Percentiles rank a stretch among this genome's conserved stretches.
Evolutionary conservation across 2,888 invertebrate genomes (phyloP).

Genomic region (Sabatieria punctata): DNA sequence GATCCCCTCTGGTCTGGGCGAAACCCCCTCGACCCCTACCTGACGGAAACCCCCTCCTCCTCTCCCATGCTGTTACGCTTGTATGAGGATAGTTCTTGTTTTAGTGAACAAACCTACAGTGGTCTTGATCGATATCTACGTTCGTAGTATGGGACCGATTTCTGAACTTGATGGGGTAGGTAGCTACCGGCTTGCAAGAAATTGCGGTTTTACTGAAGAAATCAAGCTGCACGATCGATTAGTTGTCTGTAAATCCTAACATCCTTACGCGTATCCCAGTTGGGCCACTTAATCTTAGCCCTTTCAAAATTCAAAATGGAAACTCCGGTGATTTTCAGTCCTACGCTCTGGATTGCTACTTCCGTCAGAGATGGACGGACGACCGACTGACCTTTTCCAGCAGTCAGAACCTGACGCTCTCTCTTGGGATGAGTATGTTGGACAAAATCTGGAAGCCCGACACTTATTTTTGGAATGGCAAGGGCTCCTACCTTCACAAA

Average conservation of each 20-base stretch:
- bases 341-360: slow-evolving; percentile 71
- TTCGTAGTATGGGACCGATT: slow-evolving; percentile 69
- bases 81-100: too few relatives aligned
- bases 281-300: too few relatives aligned
- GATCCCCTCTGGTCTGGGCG: too few relatives aligned
- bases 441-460: slow-evolving; percentile 95
- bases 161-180: slow-evolving; percentile 66
- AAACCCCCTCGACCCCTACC: too few relatives aligned
- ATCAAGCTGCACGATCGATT: too few relatives aligned
- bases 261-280: too few relatives aligned
- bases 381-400: slow-evolving; percentile 41
- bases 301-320: too few relatives aligned
- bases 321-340: too few relatives aligned
- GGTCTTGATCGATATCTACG: slow-evolving; percentile 62
- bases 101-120: slow-evolving; percentile 48
- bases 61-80: too few relatives aligned
- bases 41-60: too few relatives aligned
- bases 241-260: too few relatives aligned
- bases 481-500: slow-evolving; percentile 81
- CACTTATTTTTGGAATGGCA: slow-evolving; percentile 76
- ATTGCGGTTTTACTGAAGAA: neutral
- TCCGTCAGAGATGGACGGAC: slow-evolving; percentile 71
- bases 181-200: slow-evolving; percentile 37
- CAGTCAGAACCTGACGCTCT: slow-evolving; percentile 34
- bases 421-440: slow-evolving; percentile 59